phyloP scores from a whole-genome alignment of 1,140 invertebrate species.

The Hormaphis cornu region DNA sequence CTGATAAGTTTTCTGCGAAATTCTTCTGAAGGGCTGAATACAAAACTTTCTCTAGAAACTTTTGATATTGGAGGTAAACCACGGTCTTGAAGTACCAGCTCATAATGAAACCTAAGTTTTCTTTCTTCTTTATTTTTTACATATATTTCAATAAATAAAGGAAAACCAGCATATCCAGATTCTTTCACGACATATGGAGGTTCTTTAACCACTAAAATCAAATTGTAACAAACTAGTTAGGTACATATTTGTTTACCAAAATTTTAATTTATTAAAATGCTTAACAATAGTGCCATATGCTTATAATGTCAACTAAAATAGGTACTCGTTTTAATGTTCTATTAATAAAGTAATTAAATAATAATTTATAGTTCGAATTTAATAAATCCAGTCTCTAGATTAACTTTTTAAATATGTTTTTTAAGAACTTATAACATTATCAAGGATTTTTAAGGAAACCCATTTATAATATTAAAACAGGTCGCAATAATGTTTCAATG shows the following conservation, averaged over 20 bases:
- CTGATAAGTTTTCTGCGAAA: constrained; percentile 77
- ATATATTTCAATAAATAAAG: constrained; percentile 79
- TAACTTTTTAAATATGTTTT: too few relatives aligned
- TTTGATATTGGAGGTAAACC: constrained; percentile 52
- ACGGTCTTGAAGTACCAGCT: constrained; percentile 66
- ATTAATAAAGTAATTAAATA: too few relatives aligned
- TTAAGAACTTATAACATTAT: too few relatives aligned
- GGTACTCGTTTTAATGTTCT: too few relatives aligned
- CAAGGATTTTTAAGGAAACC: too few relatives aligned
- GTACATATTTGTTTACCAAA: constrained; percentile 34
- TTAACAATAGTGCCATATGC: neutral
- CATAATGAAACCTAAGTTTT: constrained; percentile 74
- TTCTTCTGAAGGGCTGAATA: constrained; percentile 80
- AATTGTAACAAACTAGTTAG: neutral
- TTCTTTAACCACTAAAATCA: constrained; percentile 65
- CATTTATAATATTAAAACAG: too few relatives aligned
- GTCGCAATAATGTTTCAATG: too few relatives aligned
- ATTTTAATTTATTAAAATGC: constrained; percentile 1
- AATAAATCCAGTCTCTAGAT: too few relatives aligned
- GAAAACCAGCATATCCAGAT: constrained; percentile 89
- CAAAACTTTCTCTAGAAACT: constrained; percentile 60
- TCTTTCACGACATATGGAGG: constrained; percentile 86
- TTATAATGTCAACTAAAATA: too few relatives aligned
- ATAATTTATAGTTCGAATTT: too few relatives aligned
- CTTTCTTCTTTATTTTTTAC: constrained; percentile 86